Evolutionary conservation across 2,113 vertebrate genomes (phyloP).

Genomic region (Pholis gunnellus): DNA sequence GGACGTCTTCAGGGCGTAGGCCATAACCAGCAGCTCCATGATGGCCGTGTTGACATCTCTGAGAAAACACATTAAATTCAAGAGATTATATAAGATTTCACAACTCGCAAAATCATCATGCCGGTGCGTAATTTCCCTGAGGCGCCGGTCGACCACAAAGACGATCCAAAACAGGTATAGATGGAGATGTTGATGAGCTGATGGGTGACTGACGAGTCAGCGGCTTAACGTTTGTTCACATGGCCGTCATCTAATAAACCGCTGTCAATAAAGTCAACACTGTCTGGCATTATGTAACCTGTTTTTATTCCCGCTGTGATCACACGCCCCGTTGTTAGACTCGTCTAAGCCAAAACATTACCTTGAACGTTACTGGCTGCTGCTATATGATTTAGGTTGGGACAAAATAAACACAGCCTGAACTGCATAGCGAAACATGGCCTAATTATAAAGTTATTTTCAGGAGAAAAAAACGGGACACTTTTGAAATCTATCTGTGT

Average conservation of each 20-base stretch:
- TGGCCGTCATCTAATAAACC: background rate
- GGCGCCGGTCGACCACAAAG: background rate
- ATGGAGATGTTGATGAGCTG: background rate
- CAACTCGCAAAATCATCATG: background rate
- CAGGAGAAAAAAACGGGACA: background rate
- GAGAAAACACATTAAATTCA: slow-evolving; percentile 23
- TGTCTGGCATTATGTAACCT: background rate
- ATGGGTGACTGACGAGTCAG: background rate
- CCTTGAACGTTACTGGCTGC: background rate
- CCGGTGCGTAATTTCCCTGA: background rate
- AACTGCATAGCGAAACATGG: background rate
- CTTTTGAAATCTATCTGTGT: background rate
- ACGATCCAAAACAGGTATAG: background rate
- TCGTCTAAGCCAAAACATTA: background rate
- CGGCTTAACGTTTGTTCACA: background rate
- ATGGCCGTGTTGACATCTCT: slow-evolving; percentile 98
- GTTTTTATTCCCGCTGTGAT: background rate
- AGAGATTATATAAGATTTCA: slow-evolving; percentile 1
- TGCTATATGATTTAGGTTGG: background rate
- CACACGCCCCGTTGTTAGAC: background rate
- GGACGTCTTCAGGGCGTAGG: slow-evolving; percentile 94
- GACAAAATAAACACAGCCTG: background rate
- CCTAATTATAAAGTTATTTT: background rate
- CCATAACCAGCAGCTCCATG: slow-evolving; percentile 99
- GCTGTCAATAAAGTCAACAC: background rate